Evolutionary conservation across 2,888 invertebrate species (phyloP).

Genomic region (Callyntrura sp.): DNA sequence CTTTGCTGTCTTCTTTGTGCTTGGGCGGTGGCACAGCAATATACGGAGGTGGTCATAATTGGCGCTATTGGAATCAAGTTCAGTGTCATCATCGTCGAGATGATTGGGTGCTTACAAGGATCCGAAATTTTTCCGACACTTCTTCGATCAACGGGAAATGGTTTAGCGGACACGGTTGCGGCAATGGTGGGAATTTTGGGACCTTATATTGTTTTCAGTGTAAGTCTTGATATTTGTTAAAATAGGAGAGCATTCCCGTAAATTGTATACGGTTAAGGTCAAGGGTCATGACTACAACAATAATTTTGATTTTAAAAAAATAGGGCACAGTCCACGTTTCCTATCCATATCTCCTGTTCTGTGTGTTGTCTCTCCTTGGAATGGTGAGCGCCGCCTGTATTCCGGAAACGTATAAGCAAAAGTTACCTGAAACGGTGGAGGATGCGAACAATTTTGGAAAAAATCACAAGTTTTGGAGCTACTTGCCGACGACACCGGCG

Average conservation of each 20-base stretch:
- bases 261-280: not conserved
- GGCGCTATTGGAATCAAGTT: conserved; percentile 73
- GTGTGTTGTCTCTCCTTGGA: conserved; percentile 72
- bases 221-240: too few relatives aligned
- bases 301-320: not conserved
- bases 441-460: conserved; percentile 88
- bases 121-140: conserved; percentile 84
- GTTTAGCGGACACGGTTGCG: not conserved
- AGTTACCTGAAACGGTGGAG: conserved; percentile 88
- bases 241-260: too few relatives aligned
- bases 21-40: not conserved
- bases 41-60: conserved; percentile 52
- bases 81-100: too few relatives aligned
- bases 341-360: conserved; percentile 75
- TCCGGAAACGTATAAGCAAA: conserved; percentile 89
- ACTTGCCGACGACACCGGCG: too few relatives aligned
- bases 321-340: conserved; percentile 79
- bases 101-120: too few relatives aligned
- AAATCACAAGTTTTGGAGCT: conserved; percentile 85
- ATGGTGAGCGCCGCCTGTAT: conserved; percentile 86
- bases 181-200: not conserved
- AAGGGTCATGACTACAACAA: not conserved
- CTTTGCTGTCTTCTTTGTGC: conserved; percentile 4
- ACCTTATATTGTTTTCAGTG: conserved; percentile 47
- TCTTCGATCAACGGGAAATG: conserved; percentile 30